These are phyloP conservation scores for Caenorhabditis becei DNA, from an alignment of 2,888 invertebrate genomes.

Conservation along the genomic window DNA sequence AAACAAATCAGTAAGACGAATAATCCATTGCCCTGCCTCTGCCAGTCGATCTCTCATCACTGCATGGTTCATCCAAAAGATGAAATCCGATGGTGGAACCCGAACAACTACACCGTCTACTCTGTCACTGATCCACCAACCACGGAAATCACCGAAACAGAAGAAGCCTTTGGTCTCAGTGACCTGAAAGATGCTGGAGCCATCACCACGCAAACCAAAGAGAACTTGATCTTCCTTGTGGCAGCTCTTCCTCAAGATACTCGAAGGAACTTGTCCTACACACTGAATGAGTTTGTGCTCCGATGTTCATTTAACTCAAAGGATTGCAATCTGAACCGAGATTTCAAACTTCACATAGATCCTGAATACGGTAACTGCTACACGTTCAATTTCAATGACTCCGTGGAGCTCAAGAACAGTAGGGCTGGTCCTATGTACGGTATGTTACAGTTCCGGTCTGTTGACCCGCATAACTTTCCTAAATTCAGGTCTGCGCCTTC, in stretches of 20 bases:
- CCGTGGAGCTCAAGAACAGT: constrained; percentile 77
- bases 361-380: constrained; percentile 82
- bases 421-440: constrained; percentile 79
- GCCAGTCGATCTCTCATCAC: constrained; percentile 81
- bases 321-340: constrained; percentile 79
- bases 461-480: background rate
- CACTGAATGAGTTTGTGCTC: constrained; percentile 79
- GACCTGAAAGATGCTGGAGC: constrained; percentile 79
- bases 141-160: constrained; percentile 69
- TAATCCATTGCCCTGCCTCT: constrained; percentile 72
- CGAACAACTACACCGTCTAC: constrained; percentile 79
- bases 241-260: constrained; percentile 78
- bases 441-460: constrained; percentile 19
- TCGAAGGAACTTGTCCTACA: constrained; percentile 75
- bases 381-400: constrained; percentile 81
- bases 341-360: constrained; percentile 81
- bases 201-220: constrained; percentile 81
- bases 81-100: constrained; percentile 80
- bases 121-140: constrained; percentile 75
- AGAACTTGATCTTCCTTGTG: constrained; percentile 80
- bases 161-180: constrained; percentile 78
- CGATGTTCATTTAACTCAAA: constrained; percentile 81
- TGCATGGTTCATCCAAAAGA: constrained; percentile 76
- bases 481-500: constrained; percentile 75
- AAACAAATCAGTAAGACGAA: constrained; percentile 61